Percentiles rank a stretch among this genome's conserved stretches.
Evolutionary conservation across 2,888 invertebrate genomes (phyloP).

Genomic region (Euzetes globulus): DNA sequence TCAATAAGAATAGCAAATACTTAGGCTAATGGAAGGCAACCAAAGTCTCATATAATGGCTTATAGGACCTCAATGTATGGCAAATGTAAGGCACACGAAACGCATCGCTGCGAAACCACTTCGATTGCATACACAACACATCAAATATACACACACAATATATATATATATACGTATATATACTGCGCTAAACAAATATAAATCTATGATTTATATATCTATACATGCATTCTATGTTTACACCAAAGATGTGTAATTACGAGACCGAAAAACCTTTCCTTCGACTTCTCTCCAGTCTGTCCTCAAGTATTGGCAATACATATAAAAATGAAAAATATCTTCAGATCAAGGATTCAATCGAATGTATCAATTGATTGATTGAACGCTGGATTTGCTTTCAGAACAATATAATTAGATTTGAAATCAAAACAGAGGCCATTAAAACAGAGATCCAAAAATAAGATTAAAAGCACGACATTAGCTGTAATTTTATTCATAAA

Average conservation of each 20-base stretch:
- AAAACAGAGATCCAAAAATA: too few species aligned
- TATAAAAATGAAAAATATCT: neutral
- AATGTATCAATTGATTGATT: neutral
- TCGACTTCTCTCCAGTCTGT: neutral
- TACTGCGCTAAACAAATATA: neutral
- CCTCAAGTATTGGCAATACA: neutral
- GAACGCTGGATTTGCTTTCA: neutral
- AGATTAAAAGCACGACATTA: neutral
- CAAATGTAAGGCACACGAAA: constrained; percentile 20
- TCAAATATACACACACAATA: neutral
- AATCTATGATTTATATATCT: neutral
- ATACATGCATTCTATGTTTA: neutral
- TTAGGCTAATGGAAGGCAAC: constrained; percentile 26
- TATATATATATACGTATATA: constrained; percentile 19
- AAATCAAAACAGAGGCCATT: too few species aligned
- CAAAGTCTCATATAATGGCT: constrained; percentile 19
- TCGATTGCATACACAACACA: constrained; percentile 13
- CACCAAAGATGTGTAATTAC: constrained; percentile 28
- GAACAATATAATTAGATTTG: too few species aligned
- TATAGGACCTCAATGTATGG: constrained; percentile 20
- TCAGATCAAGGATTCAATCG: neutral
- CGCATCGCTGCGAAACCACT: constrained; percentile 26
- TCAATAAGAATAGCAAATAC: constrained; percentile 28
- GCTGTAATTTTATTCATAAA: constrained; percentile 22
- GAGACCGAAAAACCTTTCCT: constrained; percentile 4